phyloP scores from a whole-genome alignment of 2,888 invertebrate species.

The Empis livida region DNA sequence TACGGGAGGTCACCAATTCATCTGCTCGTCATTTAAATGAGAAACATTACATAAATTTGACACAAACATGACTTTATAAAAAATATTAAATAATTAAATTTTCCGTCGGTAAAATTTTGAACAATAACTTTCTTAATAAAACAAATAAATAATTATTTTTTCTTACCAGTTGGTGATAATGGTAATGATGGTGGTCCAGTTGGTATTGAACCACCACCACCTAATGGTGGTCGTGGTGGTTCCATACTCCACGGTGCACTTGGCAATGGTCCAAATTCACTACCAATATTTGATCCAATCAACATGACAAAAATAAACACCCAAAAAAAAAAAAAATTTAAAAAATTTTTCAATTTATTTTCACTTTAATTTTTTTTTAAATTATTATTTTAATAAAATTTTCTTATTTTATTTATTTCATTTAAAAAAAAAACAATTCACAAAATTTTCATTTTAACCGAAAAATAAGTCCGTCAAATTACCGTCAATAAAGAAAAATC shows the following conservation, averaged over 20 bases:
- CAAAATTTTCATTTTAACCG: too few relatives aligned
- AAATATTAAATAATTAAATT: too few relatives aligned
- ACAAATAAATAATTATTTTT: conserved; percentile 7
- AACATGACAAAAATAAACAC: conserved; percentile 19
- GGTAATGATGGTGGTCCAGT: conserved; percentile 39
- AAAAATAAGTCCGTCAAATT: too few relatives aligned
- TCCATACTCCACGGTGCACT: conserved; percentile 25
- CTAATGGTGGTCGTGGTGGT: conserved; percentile 18
- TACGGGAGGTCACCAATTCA: too few relatives aligned
- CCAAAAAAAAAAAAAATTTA: too few relatives aligned
- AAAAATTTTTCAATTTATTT: neutral
- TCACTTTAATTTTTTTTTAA: neutral
- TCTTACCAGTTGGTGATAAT: conserved; percentile 45
- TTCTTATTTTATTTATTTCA: too few relatives aligned
- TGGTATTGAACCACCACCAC: conserved; percentile 26
- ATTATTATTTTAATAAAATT: neutral
- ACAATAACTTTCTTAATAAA: neutral
- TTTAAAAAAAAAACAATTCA: too few relatives aligned
- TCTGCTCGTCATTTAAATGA: too few relatives aligned
- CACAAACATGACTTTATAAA: too few relatives aligned
- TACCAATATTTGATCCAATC: conserved; percentile 24
- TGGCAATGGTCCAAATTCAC: conserved; percentile 23
- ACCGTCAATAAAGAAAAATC: neutral
- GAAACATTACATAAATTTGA: too few relatives aligned
- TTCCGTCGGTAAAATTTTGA: neutral